Evolutionary conservation across 2,113 vertebrate species (phyloP), one percentile per base, ranked within the genome.

Genomic region (Campylorhamphus procurvoides): DNA sequence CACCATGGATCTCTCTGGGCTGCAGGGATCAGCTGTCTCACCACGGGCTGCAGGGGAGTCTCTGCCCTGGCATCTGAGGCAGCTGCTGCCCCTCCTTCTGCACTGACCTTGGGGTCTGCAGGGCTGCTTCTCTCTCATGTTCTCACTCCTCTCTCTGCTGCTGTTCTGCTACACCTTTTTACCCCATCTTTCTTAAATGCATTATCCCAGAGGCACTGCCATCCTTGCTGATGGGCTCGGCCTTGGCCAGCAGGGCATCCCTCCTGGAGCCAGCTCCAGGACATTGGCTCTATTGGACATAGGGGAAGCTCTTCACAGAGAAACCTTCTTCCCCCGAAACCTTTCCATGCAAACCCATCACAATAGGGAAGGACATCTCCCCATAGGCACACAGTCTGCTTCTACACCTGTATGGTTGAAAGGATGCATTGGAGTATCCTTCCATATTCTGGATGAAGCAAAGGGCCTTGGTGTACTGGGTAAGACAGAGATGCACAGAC

Each of bases 251-350:
- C 19, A 9, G 20, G 35, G 37, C 17, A 22, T 53, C 53, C 35
- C 3, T 39, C 64, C 37, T 24, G 18, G 47, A 69, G 23, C 33
- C 22, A 31, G 39, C 27, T 33, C n/a, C n/a, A n/a, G n/a, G 74
- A 12, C 3, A 0, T n/a, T 46, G 37, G 62, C 46, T 86, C 46
- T 68, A 1, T 6, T 39, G 63, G 33, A 69, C 27, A 60, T 0
- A 19, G 47, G n/a, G 27, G 8, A 71, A n/a, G 12, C 8, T 62
- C 46, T 37, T 40, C 56, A 62, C 64, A 71, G 56, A 40, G 50
- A n/a, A 62, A 52, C 35, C 40, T 29, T 19, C 28, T 16, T 6
- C 35, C 47, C 16, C 4, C 8, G 18, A 84, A 71, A 50, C 37
- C 42, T 39, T 72, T 37, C 58, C 37, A 64, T 24, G 33, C 33